Evolutionary conservation across 2,888 invertebrate genomes (phyloP).

Genomic region (Cheilosia impressa): DNA sequence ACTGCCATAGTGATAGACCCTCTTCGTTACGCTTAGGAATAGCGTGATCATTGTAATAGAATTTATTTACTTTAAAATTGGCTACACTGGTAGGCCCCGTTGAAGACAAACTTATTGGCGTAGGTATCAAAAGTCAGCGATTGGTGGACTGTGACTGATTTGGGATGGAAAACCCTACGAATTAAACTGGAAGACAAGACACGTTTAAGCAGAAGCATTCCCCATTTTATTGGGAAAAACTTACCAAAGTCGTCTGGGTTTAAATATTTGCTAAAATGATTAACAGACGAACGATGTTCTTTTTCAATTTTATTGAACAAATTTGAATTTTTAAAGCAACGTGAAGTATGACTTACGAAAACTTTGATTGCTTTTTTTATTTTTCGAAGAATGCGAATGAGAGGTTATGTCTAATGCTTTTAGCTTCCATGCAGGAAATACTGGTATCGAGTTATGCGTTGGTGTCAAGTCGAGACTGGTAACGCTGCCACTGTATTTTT

Average conservation of each 20-base stretch:
- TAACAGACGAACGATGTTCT: too few relatives aligned
- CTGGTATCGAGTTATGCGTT: too few relatives aligned
- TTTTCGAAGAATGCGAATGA: background rate
- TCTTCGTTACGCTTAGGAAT: slow-evolving; percentile 62
- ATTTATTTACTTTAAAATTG: slow-evolving; percentile 68
- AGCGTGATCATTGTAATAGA: slow-evolving; percentile 79
- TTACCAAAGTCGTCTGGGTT: slow-evolving; percentile 32
- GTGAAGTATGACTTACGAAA: background rate
- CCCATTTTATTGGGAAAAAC: background rate
- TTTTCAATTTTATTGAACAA: slow-evolving; percentile 23
- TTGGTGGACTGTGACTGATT: slow-evolving; percentile 64
- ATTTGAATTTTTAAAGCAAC: background rate
- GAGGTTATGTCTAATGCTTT: too few relatives aligned
- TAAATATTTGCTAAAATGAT: slow-evolving; percentile 48
- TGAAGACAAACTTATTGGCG: slow-evolving; percentile 78
- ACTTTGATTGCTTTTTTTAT: background rate
- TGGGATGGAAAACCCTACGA: slow-evolving; percentile 74
- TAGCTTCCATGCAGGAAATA: too few relatives aligned
- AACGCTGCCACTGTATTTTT: too few relatives aligned
- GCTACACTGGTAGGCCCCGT: too few relatives aligned
- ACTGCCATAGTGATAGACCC: slow-evolving; percentile 17
- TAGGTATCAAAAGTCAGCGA: slow-evolving; percentile 80
- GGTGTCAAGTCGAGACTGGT: too few relatives aligned
- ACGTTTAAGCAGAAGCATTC: too few relatives aligned
- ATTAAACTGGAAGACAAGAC: background rate